Evolutionary conservation across 2,113 vertebrate genomes (phyloP), one percentile per base, ranked within the genome.

Genomic region (Zosterops japonicus): DNA sequence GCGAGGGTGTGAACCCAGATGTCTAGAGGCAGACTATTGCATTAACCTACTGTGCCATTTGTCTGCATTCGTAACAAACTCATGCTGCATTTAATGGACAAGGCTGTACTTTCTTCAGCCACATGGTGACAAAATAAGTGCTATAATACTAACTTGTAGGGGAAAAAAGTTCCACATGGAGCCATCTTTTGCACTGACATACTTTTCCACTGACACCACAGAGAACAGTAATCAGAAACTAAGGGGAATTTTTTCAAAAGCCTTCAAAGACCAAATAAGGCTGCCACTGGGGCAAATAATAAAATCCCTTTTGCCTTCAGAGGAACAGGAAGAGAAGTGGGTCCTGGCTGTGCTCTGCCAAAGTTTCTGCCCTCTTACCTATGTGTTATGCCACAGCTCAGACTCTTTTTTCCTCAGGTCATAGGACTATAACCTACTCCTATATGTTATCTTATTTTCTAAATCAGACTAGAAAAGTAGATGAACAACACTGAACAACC

Each of bases 21-120:
- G 90, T 87, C 80, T 90, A 61, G 31, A 93, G 80, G 49, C 35
- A 88, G 65, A 86, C 31, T 85, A 39, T 0, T 83, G 44, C 72
- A 71, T 69, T 96, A 89, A 96, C 71, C n/a, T 88, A 53, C 83
- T 14, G 20, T 93, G 71, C 33, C 59, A 39, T 77, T 95, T 74
- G 22, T 59, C 78, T 83, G 69, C 2, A 1, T 50, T 70, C 1
- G 0, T 69, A 84, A 90, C 64, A 92, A 94, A 78, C 25, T 75
- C 79, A 25, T 0, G 0, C 44, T 67, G n/a, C 52, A 86, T 85
- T 80, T 91, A 35, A 88, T 8, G 17, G 52, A 63, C 52, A 83
- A 27, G 31, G 28, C 56, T 80, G 33, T 16, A 68, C 33, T 83
- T 85, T 68, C 23, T 76, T 87, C 78, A 85, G 46, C 28, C 29